Base-by-base conservation (phyloP, 1,140 invertebrate genomes). In the Phenacoccus solenopsis region DNA sequence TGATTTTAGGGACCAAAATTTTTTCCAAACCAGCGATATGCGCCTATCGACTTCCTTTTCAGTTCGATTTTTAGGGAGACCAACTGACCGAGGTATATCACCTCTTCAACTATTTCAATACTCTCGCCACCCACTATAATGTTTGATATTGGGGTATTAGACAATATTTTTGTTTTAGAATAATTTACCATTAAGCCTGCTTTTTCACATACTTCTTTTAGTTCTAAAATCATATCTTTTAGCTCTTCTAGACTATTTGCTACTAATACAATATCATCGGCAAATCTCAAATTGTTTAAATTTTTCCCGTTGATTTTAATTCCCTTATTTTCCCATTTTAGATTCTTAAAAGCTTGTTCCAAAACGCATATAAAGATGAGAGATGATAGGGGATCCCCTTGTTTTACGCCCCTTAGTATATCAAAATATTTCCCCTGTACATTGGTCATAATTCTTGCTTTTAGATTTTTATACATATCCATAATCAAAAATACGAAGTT, bases 281-380 rank as follows among this genome's bases (percentile, higher is more conserved):
- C 76, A 57, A 79, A 79, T n/a, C 76, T 72, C 70, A 78, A 71
- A 71, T 78, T 73, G 57, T 25, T 74, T 28, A 76, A 70, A 16
- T 72, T 38, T 69, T 76, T 69, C 27, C 75, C 72, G 70, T 77
- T 73, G 21, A 75, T 74, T 24, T 74, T 74, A 13, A 75, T 73
- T 69, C 72, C 76, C 10, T 69, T 68, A 13, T 73, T n/a, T n/a
- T n/a, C n/a, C n/a, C n/a, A n/a, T n/a, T n/a, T n/a, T n/a, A n/a
- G n/a, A n/a, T n/a, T n/a, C 32, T 72, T 68, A 70, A 73, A 74
- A 49, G 73, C 72, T 27, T 70, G 13, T 70, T 75, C 49, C 0
- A 75, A 38, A 24, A 70, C 69, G 13, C 67, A 25, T 32, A 38
- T 73, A 32, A 76, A 76, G 1, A 76, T 22, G 49, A 70, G 74